Base-by-base conservation (phyloP, 2,797 vertebrate genomes). In the Mormyrops boulengeri region DNA sequence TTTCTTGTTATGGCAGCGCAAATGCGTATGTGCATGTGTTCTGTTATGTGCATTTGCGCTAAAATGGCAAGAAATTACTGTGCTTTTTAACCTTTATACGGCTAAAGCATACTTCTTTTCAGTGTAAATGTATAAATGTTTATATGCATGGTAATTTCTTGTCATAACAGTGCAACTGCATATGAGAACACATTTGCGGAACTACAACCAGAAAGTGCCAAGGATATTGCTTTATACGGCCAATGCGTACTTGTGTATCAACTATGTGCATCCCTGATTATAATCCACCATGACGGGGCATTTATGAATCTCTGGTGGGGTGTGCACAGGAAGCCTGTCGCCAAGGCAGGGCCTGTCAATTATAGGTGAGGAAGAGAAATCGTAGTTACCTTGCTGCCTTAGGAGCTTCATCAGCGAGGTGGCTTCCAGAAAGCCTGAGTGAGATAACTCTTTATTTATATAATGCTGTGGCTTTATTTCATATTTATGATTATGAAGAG, bases 401-500 rank as follows among this genome's bases (percentile, higher is more conserved):
- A 96, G 92, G 87, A 87, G 1, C 19, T 86, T 93, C 89, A 95
- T 89, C 90, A 97, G 88, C 0, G 96, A 96, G 88, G 96, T 96
- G 41, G 95, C 94, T 66, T 95, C 95, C 85, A 94, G 87, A 1
- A 93, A 90, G 30, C 93, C 96, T 96, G 89, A 26, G 49, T 55
- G 11, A 47, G 9, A 88, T 26, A 66, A 88, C 57, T 66, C 19
- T 26, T 62, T 82, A 82, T 47, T 49, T 4, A 85, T 85, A 22
- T 50, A 26, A 47, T 22, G 11, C 22, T 12, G 0, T 49, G 8
- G 8, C 19, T 11, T 85, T 85, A 85, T 49, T 85, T 85, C 82
- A 85, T 26, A 85, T 22, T 26, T 44, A 50, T 85, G 19, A 22
- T 50, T 8, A 82, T 50, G 41, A 85, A 26, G 2, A 85, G 47